Evolutionary conservation across 2,113 vertebrate genomes (phyloP).

Genomic region (Nymphicus hollandicus): DNA sequence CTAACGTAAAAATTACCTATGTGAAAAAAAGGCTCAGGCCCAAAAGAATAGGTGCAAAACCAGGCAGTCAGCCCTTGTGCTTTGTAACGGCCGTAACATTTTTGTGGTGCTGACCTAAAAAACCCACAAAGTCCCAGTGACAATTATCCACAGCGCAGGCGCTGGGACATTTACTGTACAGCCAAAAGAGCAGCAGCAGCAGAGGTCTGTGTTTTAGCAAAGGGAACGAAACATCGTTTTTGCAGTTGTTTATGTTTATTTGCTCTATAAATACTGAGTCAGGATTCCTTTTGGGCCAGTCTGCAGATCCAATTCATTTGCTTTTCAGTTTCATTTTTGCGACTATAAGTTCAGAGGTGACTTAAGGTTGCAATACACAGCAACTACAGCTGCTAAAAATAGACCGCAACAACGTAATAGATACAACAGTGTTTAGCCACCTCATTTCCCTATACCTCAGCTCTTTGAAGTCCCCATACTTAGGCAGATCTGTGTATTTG

Average conservation of each 20-base stretch:
- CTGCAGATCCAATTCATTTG: not conserved
- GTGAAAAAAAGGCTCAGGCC: not conserved
- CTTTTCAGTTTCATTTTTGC: conserved; percentile 8
- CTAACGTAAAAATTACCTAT: not conserved
- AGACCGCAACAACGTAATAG: not conserved
- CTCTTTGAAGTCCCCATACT: not conserved
- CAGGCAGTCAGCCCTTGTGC: not conserved
- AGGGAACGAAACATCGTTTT: not conserved
- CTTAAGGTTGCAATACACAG: not conserved
- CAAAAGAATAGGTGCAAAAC: not conserved
- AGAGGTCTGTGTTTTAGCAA: not conserved
- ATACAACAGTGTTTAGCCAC: not conserved
- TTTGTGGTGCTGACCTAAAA: not conserved
- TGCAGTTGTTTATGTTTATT: conserved; percentile 3
- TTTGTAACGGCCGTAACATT: rapidly evolving
- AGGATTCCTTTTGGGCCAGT: not conserved
- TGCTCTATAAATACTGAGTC: not conserved
- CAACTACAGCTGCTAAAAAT: conserved; percentile 2
- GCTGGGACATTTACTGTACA: not conserved
- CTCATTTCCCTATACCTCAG: not conserved
- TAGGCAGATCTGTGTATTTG: not conserved
- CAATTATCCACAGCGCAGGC: not conserved
- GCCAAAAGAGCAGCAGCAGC: not conserved
- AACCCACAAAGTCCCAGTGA: rapidly evolving
- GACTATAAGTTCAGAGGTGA: not conserved